Base-by-base conservation (phyloP, 1,140 invertebrate species). In the Pogonomyrmex californicus region DNA sequence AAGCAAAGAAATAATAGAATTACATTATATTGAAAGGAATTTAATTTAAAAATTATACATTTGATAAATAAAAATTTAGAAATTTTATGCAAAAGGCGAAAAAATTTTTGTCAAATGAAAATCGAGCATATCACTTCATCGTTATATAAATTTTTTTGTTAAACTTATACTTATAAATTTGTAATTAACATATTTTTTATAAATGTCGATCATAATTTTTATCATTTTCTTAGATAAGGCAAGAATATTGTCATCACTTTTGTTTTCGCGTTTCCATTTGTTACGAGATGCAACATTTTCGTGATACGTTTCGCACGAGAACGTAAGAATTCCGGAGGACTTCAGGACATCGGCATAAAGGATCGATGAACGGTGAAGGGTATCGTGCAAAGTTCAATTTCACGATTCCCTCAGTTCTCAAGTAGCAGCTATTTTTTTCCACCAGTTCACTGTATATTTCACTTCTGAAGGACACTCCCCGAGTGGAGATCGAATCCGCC, bases 381-480 rank as follows among this genome's bases (percentile, higher is more conserved):
- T 76, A 41, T 38, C 5, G 0, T 30, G 33, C 10, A 49, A 65
- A 23, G 17, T 41, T 81, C 6, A 54, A 81, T 41, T 54, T 68
- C 6, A 12, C 47, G n/a, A 65, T 41, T 23, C 23, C 23, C 1
- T 56, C n/a, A n/a, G 14, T 38, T 83, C 33, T 62, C 54, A 41
- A 75, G 7, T 30, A 60, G 77, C 49, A 12, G n/a, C 17, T 38
- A 75, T 44, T 78, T 23, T 23, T 23, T 44, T 54, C 23, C 82
- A 85, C 23, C 38, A 65, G 38, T 23, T 65, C 82, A 85, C 82
- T 78, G 4, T 65, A 14, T 58, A 14, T 58, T 51, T 66, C 85
- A 81, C 73, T 66, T 58, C 56, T 81, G 9, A 9, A 51, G 12
- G 73, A 36, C 79, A 71, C 66, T 70, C 9, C 44, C 36, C 47